Conservation (phyloP, 2,113 vertebrate species). For the Melanostigma gelatinosum region DNA sequence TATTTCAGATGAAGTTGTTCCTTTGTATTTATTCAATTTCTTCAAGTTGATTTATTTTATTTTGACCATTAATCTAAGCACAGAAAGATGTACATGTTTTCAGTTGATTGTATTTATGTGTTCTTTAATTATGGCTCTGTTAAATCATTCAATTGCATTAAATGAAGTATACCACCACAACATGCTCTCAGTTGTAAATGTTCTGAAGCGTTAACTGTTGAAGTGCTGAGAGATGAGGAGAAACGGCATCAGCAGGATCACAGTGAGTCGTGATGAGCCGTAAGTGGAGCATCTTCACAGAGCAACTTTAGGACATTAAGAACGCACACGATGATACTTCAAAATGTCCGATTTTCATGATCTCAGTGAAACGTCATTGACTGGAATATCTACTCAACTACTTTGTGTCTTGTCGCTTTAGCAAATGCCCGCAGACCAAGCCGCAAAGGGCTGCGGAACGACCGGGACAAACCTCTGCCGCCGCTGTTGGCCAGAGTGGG, state of each 20-base stretch:
- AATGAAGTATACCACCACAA: slow-evolving; percentile 18
- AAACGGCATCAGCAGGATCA: slow-evolving; percentile 54
- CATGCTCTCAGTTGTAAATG: slow-evolving; percentile 42
- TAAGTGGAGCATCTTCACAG: slow-evolving; percentile 55
- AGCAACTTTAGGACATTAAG: slow-evolving; percentile 24
- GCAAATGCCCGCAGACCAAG: slow-evolving; percentile 92
- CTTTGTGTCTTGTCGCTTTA: slow-evolving; percentile 51
- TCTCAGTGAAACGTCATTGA: neutral
- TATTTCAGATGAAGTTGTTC: neutral
- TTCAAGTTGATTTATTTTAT: neutral
- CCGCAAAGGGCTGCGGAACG: slow-evolving; percentile 95
- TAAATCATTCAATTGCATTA: slow-evolving; percentile 19
- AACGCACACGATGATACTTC: slow-evolving; percentile 11
- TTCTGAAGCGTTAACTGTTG: slow-evolving; percentile 40
- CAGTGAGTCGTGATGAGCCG: slow-evolving; percentile 27
- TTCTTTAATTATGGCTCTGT: slow-evolving; percentile 28
- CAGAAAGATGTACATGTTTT: neutral
- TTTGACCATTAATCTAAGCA: neutral
- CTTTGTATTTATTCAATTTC: slow-evolving; percentile 2
- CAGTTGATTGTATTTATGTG: slow-evolving; percentile 26
- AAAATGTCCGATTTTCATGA: neutral
- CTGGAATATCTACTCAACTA: slow-evolving; percentile 17
- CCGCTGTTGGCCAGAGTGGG: slow-evolving; percentile 95
- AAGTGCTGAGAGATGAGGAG: slow-evolving; percentile 36
- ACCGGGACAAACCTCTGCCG: slow-evolving; percentile 97